Evolutionary conservation across 1,140 invertebrate genomes (phyloP), one percentile per base, ranked within the genome.

Genomic region (Calycopis cecrops): DNA sequence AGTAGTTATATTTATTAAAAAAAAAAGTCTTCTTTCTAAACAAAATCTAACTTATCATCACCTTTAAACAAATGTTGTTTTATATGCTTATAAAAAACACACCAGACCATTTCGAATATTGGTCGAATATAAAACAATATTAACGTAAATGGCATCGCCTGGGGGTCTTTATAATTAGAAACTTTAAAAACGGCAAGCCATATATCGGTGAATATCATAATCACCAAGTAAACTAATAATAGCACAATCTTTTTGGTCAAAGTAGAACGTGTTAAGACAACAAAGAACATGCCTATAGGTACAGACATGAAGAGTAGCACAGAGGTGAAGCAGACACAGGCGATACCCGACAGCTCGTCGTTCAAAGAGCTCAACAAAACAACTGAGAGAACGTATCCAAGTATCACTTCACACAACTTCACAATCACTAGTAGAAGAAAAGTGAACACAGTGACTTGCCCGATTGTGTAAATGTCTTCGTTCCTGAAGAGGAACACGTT

Each of bases 81-180:
- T 35, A 37, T 14, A n/a, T 8, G n/a, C 10, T 51, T 51, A 37
- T 37, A 51, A 4, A 55, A 12, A 11, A 42, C 6, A 18, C 3
- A 37, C 61, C 61, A 63, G 7, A 57, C 1, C 0, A 59, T 57
- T 48, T 63, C 61, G 0, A 63, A 33, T 38, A 59, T 16, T 4
- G 55, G 44, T 37, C 57, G 44, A 40, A 16, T 16, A 14, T 21
- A 48, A 9, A 59, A 44, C 14, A 56, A 40, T 3, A 48, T 35
- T 0, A 37, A 16, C 1, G 14, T 17, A 6, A 17, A 9, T 1
- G 21, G 9, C 4, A n/a, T 17, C 12, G 10, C 18, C 18, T 8
- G 8, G 0, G 40, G 4, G 8, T 47, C 21, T 12, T 7, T 2
- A 35, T 52, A 18, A 7, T 53, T 35, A 12, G 16, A 42, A 3